A percentile compares a stretch with the other conserved stretches of the same genome.
Conservation (phyloP, 1,140 invertebrate genomes). For the Bradynema listronoti region DNA sequence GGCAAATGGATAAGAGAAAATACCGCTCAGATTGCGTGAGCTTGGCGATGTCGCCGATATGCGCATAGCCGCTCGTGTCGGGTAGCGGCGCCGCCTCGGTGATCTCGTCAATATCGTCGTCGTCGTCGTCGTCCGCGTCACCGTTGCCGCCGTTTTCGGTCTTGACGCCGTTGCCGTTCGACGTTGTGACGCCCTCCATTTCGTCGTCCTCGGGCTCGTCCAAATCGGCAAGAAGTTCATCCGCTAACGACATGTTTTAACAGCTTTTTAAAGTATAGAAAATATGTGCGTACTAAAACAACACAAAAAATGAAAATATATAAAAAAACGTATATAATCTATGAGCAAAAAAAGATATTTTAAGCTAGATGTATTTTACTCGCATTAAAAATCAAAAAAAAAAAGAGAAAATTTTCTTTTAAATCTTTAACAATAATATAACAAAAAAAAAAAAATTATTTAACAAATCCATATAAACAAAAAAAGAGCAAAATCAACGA, state of each 20-base stretch:
- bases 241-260: constrained; percentile 55
- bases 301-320: no score
- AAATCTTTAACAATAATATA: constrained; percentile 7
- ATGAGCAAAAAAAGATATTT: no score
- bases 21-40: constrained; percentile 37
- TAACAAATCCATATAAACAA: constrained; percentile 17
- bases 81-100: constrained; percentile 43
- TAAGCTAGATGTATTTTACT: no score
- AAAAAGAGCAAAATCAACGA: constrained; percentile 1
- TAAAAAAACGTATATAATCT: no score
- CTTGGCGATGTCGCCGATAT: constrained; percentile 46
- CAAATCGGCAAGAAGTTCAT: constrained; percentile 55
- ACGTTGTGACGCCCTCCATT: constrained; percentile 28
- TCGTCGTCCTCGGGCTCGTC: constrained; percentile 53
- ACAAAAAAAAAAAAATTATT: constrained; percentile 17
- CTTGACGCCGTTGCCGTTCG: constrained; percentile 22
- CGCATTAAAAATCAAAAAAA: no score
- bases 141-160: constrained; percentile 46
- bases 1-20: not conserved
- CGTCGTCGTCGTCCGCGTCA: constrained; percentile 39
- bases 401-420: not conserved
- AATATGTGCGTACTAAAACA: no score
- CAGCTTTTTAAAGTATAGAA: no score
- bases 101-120: constrained; percentile 54
- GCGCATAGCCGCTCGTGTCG: constrained; percentile 24